Base-by-base conservation (phyloP, 2,797 vertebrate genomes). In the Enteromius unitaeniatus region DNA sequence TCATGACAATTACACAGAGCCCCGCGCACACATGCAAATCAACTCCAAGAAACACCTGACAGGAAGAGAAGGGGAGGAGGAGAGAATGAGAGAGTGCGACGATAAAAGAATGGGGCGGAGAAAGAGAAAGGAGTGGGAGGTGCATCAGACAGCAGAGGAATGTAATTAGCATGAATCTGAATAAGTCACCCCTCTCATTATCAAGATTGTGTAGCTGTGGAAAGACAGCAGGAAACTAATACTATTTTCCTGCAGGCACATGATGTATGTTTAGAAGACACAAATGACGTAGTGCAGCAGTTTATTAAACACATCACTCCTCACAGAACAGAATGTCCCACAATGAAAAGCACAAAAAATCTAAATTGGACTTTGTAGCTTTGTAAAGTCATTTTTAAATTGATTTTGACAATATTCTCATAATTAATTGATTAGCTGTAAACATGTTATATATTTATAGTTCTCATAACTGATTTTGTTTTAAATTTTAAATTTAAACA, bases 181-280 rank as follows among this genome's bases (percentile, higher is more conserved):
- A 84, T 88, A 93, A 8, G 93, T 94, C 93, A 93, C 80, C 85
- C 75, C 70, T 86, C 75, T 92, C 92, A 94, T 93, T 86, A 92
- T 90, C 90, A 92, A 90, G 88, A 49, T 40, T 64, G 8, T 17
- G 21, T 51, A 34, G 21, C 15, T 51, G 17, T 51, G 77, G 47
- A 37, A 28, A 34, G 65, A 23, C 6, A 3, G 26, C 6, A 64
- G 23, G 23, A 74, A 76, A 11, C 37, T 26, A 17, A 23, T 19
- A 49, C 15, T 28, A 21, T 1, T 8, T 47, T 73, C 47, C 10
- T 21, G 70, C 19, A 13, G 31, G 4, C 26, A 51, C 21, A 73
- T 51, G 4, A 17, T 42, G 11, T 13, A n/a, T 26, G 14, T 47
- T 5, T n/a, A 47, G 23, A 28, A 47, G 4, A 26, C 1, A 14